Evolutionary conservation across 2,113 vertebrate species (phyloP), one percentile per base, ranked within the genome.

Genomic region (Typhlomys cinereus): DNA sequence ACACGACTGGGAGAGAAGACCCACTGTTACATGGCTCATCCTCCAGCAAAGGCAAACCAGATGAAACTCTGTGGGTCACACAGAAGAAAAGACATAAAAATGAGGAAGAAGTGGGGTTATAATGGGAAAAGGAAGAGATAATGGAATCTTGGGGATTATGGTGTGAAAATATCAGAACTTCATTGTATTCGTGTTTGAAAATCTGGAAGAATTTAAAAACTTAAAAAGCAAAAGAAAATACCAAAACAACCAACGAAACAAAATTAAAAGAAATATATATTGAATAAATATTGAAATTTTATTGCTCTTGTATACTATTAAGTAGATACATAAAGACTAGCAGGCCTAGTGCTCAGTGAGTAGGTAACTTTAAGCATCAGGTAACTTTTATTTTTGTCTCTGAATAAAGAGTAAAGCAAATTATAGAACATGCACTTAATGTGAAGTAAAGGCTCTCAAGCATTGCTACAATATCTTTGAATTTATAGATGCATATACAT

Each of bases 401-500:
- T 82, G 54, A 54, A 88, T 84, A 44, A 2, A 50, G n/a, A 70
- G 1, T 48, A 61, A 41, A 54, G 15, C 10, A n/a, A 20, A 81
- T 82, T 82, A 0, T 75, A 85, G 87, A 59, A 11, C 29, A 48
- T 1, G 59, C 31, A 69, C 57, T 17, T 31, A 18, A n/a, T 59
- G 8, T 29, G 27, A 1, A 31, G n/a, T 0, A 84, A 6, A 44
- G 1, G 84, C 14, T 48, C 31, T 25, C 88, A 78, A 93, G 69
- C 39, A 69, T 25, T 73, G 9, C 46, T 44, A 79, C 7, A 13
- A 29, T 18, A 75, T 14, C 62, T 92, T 90, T 31, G 9, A 81
- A 88, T 80, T 92, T 85, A 83, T 29, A 62, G 14, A 92, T 46
- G 14, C 83, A 88, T 90, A 74, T n/a, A 82, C n/a, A 48, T 80